Conservation (phyloP, 2,888 invertebrate species). For the Lucinisca nassula region DNA sequence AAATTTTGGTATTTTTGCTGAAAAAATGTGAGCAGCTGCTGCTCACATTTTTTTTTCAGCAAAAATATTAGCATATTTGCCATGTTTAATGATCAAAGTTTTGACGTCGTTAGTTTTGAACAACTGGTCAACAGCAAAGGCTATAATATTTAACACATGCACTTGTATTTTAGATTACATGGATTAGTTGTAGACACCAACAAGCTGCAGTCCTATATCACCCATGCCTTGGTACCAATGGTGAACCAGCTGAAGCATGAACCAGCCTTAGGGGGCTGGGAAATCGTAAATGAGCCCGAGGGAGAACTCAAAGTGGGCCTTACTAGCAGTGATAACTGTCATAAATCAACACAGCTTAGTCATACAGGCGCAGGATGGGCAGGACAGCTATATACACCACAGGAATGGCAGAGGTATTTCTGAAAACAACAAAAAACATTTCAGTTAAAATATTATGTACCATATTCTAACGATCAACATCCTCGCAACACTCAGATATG, state of each 20-base stretch:
- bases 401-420: slow-evolving; percentile 73
- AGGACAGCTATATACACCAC: slow-evolving; percentile 71
- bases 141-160: too few species aligned
- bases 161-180: slow-evolving; percentile 44
- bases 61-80: too few species aligned
- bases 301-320: slow-evolving; percentile 73
- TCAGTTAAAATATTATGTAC: too few species aligned
- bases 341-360: slow-evolving; percentile 74
- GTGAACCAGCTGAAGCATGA: slow-evolving; percentile 77
- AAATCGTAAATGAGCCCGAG: slow-evolving; percentile 84
- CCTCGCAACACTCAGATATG: too few species aligned
- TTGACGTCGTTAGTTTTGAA: too few species aligned
- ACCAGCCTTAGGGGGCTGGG: slow-evolving; percentile 83
- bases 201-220: slow-evolving; percentile 81
- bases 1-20: too few species aligned
- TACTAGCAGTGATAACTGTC: slow-evolving; percentile 72
- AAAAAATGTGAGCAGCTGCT: too few species aligned
- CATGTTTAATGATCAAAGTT: too few species aligned
- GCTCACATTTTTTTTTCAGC: too few species aligned
- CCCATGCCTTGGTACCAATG: slow-evolving; percentile 80
- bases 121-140: too few species aligned
- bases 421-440: background rate
- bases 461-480: too few species aligned
- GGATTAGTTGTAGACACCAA: slow-evolving; percentile 74
- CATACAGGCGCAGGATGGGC: slow-evolving; percentile 83